These are phyloP conservation scores for Drosophila tripunctata DNA, from an alignment of 2,888 invertebrate species.

Conservation along the genomic window DNA sequence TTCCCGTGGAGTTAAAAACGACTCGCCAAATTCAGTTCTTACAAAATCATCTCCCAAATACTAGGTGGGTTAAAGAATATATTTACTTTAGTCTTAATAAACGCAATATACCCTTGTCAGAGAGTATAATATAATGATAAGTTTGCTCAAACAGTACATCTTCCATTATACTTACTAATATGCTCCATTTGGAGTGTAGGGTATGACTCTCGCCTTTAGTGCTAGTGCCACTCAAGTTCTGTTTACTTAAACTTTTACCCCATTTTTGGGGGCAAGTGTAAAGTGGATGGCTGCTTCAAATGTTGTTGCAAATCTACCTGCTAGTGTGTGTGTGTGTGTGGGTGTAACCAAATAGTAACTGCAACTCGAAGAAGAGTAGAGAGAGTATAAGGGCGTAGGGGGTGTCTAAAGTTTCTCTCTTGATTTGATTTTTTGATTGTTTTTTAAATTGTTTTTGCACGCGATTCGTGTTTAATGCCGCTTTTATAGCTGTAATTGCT, in stretches of 20 bases:
- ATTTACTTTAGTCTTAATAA: too few relatives aligned
- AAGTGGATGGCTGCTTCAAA: slow-evolving; percentile 61
- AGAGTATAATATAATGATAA: too few relatives aligned
- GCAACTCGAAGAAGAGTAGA: slow-evolving; percentile 27
- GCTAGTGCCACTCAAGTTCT: slow-evolving; percentile 67
- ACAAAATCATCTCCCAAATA: too few relatives aligned
- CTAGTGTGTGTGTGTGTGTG: slow-evolving; percentile 46
- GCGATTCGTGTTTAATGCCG: slow-evolving; percentile 73
- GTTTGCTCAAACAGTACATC: too few relatives aligned
- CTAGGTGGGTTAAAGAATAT: too few relatives aligned
- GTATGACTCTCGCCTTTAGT: slow-evolving; percentile 25
- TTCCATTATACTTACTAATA: neutral
- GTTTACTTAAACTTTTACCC: slow-evolving; percentile 78
- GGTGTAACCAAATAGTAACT: slow-evolving; percentile 29
- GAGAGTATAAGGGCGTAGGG: slow-evolving; percentile 5
- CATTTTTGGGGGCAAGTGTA: slow-evolving; percentile 69
- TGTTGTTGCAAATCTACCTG: slow-evolving; percentile 18
- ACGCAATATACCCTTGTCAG: too few relatives aligned
- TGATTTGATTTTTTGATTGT: slow-evolving; percentile 66
- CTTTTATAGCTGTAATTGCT: slow-evolving; percentile 73
- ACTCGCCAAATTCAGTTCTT: too few relatives aligned
- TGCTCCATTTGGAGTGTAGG: neutral
- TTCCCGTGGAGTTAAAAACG: too few relatives aligned
- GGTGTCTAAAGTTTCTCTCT: neutral
- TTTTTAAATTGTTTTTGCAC: slow-evolving; percentile 81